Evolutionary conservation across 1,140 invertebrate genomes (phyloP), one percentile per base, ranked within the genome.

Genomic region (Drosophila willistoni): DNA sequence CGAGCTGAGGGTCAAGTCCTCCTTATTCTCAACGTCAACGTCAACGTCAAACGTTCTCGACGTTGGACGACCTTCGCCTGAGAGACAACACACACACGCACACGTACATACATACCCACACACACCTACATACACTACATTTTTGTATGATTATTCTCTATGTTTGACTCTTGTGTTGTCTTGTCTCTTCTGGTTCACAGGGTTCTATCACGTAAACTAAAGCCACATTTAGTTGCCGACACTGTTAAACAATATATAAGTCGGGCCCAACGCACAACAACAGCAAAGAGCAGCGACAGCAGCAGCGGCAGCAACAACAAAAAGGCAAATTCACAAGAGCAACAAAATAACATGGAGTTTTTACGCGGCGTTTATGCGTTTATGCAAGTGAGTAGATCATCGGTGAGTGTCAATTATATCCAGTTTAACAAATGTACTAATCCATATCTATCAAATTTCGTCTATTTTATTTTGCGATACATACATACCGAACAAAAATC

Each of bases 321-420:
- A 65, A 91, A 91, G 75, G 90, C n/a, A 17, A 51, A 85, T 77
- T 84, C 91, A 57, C 81, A 90, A 90, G 83, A 92, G 73, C 89
- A 92, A 79, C 91, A 92, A 91, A 91, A 82, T 91, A 91, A 90
- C 82, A 92, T 92, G 91, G 91, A 92, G 90, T 92, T 92, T 92
- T 92, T 92, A 92, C 91, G 91, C 68, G 91, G 91, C 68, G 91
- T 92, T 77, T 92, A 92, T 92, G 91, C 91, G 90, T 92, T 92
- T 92, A 92, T 92, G 91, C 91, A 92, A 92, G 91, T 92, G 91
- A 92, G 91, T 92, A 92, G 91, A 92, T 92, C 91, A 92, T 92
- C 91, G 91, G 91, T 92, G 87, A 92, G 91, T 92, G 90, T 92
- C 89, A 77, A 89, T 71, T 82, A 71, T 90, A 90, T 85, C 90